Base-by-base conservation (phyloP, 2,888 invertebrate species). In the Galerucella calmariensis region DNA sequence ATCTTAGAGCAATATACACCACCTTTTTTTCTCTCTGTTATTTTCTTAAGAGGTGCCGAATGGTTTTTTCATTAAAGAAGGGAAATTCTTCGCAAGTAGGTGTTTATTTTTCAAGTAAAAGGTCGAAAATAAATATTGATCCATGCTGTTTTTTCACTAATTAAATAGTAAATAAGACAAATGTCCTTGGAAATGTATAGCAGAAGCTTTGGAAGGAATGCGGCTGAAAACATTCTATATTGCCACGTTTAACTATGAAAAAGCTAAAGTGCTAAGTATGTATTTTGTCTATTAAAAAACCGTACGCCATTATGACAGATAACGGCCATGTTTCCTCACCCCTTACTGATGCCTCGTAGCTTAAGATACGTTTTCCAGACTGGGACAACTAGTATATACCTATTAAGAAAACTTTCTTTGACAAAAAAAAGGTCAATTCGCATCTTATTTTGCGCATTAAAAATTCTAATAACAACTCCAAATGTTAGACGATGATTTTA, bases 31-130 rank as follows among this genome's bases (percentile, higher is more conserved):
- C 62, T 70, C 68, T 35, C 65, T 65, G 70, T 70, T 70, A 65
- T 70, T 70, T 65, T 70, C 56, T 70, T 35, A 63, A 63, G 51
- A 70, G 70, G 63, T 70, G 65, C 56, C 46, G 70, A 71, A 71
- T 65, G 70, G 16, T 70, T 62, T 71, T 71, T 71, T 71, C 70
- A 71, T 65, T 65, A 71, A 35, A 35, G 61, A 27, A 61, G 11
- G 35, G 10, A 27, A 59, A 27, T 27, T 27, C 4, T 35, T 35
- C 12, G 46, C 20, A 63, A 44, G 63, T 20, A 41, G 61, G 1
- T 61, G 61, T 61, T 61, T 61, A 61, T 27, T 61, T 61, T 61
- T 61, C 41, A 61, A 27, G 10, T 24, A 5, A 61, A 61, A 48
- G 44, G 41, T 3, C 11, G 8, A 44, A 62, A 62, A 35, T 41